Evolutionary conservation across 2,888 invertebrate species (phyloP), one percentile per base, ranked within the genome.

Genomic region (Limulus polyphemus): DNA sequence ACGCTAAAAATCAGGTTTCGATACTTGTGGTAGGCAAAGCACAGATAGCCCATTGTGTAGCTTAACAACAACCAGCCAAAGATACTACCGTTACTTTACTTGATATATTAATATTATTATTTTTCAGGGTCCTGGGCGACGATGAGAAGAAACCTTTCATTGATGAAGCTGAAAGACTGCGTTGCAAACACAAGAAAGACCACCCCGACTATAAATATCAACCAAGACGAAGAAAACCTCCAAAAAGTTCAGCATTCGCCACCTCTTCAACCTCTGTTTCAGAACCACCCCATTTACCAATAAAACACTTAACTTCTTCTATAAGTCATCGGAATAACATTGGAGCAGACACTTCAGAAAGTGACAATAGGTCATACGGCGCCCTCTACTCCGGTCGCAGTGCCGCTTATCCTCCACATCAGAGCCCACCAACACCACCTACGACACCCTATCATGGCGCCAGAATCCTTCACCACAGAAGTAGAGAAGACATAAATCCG

Each of bases 111-210:
- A 50, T 54, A 32, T 54, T 54, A 17, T 13, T 11, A 17, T 11
- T 17, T 51, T 51, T 9, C 9, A 54, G 54, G 32, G 54, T 54
- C n/a, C 14, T 95, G 68, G 88, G 85, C 71, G 92, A 92, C 62
- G 83, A 81, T 51, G 88, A 95, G 73, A 95, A 94, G 78, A 83
- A 85, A 69, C 95, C 95, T 0, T 97, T 97, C 77, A 84, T 93
- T 68, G 89, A 90, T 74, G 91, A 92, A 76, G 94, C 97, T 0
- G 93, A 95, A 75, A 83, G 89, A 65, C 81, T 97, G n/a, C 82
- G 95, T 4, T 82, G 86, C 56, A 90, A 90, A 69, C 97, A 97
- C 79, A 95, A 95, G 74, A 84, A 87, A 69, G 90, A 93, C 73
- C 88, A 95, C 76, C 97, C 97, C 0, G 91, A 95, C 74, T 97